Evolutionary conservation across 2,888 invertebrate genomes (phyloP), one percentile per base, ranked within the genome.

Genomic region (Parapristionchus giblindavisi): DNA sequence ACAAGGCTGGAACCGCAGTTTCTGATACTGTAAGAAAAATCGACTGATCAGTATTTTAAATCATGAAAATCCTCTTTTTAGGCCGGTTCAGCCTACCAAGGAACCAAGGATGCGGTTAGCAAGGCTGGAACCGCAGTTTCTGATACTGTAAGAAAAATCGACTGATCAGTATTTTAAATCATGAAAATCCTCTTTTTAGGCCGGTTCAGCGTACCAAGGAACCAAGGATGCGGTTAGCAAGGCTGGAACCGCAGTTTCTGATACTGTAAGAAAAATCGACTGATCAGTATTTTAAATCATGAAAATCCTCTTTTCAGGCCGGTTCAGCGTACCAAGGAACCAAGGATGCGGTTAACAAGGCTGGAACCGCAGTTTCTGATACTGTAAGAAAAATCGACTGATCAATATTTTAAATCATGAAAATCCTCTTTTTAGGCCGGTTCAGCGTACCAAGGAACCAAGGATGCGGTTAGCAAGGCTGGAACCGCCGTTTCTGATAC

Each of bases 401-500:
- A n/a, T n/a, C n/a, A n/a, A n/a, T n/a, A n/a, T n/a, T n/a, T n/a
- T n/a, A n/a, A n/a, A n/a, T n/a, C n/a, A n/a, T n/a, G n/a, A n/a
- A n/a, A n/a, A n/a, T n/a, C n/a, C n/a, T n/a, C 52, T 11, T 17
- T 4, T 52, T 21, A 52, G 52, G 52, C 52, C 21, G 21, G 36
- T 29, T 40, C 63, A 4, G 63, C 63, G 40, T 63, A 63, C 27
- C 24, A 63, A 17, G 63, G 40, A 27, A 63, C 63, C 34, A 63
- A 63, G 63, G 63, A 63, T 43, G 66, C 34, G 4, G 17, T 51
- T 24, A 34, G 36, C 32, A 48, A 36, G 27, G 14, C 66, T 3
- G 66, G 66, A 51, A 34, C 48, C 34, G 66, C 66, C 17, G 66
- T 66, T 2, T 51, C 66, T 36, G 66, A 66, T 51, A 27, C 66